Evolutionary conservation across 2,797 vertebrate genomes (phyloP), one percentile per base, ranked within the genome.

Genomic region (Sebastes aleutianus): DNA sequence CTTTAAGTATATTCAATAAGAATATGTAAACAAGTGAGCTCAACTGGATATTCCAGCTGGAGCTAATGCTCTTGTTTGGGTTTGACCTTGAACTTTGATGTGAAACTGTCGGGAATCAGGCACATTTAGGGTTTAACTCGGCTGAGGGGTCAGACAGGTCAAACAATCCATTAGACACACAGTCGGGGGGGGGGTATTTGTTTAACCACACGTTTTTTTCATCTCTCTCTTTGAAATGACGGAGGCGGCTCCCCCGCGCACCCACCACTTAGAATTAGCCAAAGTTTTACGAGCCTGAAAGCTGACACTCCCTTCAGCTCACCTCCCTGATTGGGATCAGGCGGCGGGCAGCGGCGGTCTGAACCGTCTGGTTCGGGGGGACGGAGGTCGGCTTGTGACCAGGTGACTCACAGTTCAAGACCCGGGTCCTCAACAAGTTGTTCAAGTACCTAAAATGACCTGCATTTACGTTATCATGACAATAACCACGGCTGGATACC

Each of bases 31-130:
- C 39, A 39, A 39, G 39, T 43, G 39, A 43, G 39, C 39, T 43
- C 39, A 43, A 16, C 14, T 43, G 16, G 16, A 53, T 36, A 59
- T 59, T 53, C 12, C 22, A 18, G 27, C 16, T 8, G 9, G 24
- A 32, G 36, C 29, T 57, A 29, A 79, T 73, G 63, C 20, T 53
- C 2, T 56, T 76, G 54, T 85, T 85, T n/a, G 57, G 63, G 14
- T 86, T 78, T 85, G 65, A 90, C 83, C 80, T 85, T 92, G 84
- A 93, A 86, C 82, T 71, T 24, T 83, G 58, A 84, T 36, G 83
- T 64, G 22, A 61, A 76, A 70, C 61, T 85, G 76, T 74, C n/a
- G 10, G 59, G 79, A 83, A 50, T 87, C 66, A 24, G 72, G 18
- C 70, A 66, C 53, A 27, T 84, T 80, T 56, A 69, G 29, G 78